These are phyloP conservation scores for Odocoileus virginianus DNA, from an alignment of 2,113 vertebrate genomes.

Conservation along the genomic window DNA sequence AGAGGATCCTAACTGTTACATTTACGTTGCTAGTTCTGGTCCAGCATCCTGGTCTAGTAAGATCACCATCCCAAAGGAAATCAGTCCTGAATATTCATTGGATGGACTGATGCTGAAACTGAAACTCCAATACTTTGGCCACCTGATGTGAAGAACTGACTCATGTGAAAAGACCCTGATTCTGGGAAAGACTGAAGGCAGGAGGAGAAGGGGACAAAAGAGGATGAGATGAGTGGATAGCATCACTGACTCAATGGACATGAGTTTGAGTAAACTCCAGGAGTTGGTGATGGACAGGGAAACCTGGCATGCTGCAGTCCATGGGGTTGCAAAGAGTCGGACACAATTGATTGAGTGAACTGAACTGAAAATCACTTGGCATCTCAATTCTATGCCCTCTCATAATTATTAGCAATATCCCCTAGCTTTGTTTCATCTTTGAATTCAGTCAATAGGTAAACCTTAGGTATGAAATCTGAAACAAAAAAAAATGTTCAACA, in stretches of 20 bases:
- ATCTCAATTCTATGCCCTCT: background rate
- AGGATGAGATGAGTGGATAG: background rate
- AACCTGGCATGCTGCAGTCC: background rate
- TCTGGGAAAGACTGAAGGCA: background rate
- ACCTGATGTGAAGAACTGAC: background rate
- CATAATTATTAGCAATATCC: background rate
- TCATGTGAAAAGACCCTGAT: background rate
- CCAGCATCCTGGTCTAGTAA: background rate
- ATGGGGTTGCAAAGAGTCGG: background rate
- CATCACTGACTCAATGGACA: background rate
- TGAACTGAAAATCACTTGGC: background rate
- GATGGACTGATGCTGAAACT: background rate
- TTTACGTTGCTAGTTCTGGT: slow-evolving; percentile 4
- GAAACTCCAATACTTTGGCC: background rate
- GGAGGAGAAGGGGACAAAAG: background rate
- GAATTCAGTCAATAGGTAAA: slow-evolving; percentile 14
- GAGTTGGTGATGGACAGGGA: background rate
- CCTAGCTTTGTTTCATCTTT: background rate
- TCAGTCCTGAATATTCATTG: background rate
- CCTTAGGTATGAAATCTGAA: background rate
- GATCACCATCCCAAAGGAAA: background rate
- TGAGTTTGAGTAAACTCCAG: background rate
- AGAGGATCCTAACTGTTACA: background rate
- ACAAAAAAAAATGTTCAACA: background rate
- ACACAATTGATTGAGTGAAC: background rate